Percentiles rank a stretch among this genome's conserved stretches.
These are phyloP conservation scores for Silvanus unidentatus DNA, from an alignment of 2,888 invertebrate species.

Conservation along the genomic window DNA sequence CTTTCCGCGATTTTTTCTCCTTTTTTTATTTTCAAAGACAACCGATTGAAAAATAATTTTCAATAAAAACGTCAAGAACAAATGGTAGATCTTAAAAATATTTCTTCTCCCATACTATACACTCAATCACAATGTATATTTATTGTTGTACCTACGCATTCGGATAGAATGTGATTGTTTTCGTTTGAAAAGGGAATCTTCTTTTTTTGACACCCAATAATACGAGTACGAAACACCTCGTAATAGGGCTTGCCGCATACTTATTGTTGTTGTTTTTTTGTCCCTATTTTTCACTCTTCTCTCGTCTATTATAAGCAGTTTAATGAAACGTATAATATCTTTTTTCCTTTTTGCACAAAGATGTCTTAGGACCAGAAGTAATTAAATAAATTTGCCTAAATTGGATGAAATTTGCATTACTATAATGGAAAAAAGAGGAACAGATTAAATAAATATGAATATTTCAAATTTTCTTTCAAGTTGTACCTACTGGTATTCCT, in stretches of 20 bases:
- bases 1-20: conserved; percentile 13
- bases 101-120: conserved; percentile 30
- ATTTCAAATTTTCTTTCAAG: neutral
- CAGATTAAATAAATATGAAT: conserved; percentile 5
- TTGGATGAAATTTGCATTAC: no score
- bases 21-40: conserved; percentile 3
- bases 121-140: conserved; percentile 23
- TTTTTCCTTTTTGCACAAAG: no score
- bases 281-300: neutral
- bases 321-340: no score
- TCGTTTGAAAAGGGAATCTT: no score
- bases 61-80: conserved; percentile 41
- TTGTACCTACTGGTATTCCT: conserved; percentile 14
- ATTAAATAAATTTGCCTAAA: no score
- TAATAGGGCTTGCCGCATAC: no score
- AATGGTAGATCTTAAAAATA: conserved; percentile 36
- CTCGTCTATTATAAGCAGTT: no score
- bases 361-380: no score
- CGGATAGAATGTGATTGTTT: neutral
- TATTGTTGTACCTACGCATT: no score
- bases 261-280: no score
- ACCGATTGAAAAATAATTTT: conserved; percentile 29
- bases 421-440: neutral
- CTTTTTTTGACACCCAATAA: no score
- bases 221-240: no score